Evolutionary conservation across 2,113 vertebrate species (phyloP), one percentile per base, ranked within the genome.

Genomic region (Nyctibius bracteatus): DNA sequence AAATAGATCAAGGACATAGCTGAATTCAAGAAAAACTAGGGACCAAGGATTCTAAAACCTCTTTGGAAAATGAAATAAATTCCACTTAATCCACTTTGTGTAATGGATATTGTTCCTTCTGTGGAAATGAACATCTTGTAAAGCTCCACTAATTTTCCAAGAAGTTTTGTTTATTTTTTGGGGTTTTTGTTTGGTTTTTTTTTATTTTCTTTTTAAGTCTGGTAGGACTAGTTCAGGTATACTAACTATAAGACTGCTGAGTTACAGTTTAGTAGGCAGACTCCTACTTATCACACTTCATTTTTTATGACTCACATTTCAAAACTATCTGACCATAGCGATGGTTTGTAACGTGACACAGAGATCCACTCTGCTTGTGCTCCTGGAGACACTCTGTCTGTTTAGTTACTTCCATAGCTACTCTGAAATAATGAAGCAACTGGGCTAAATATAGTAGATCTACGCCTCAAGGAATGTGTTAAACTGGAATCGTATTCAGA

Each of bases 1-100:
- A 96, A 95, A 88, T 73, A 92, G 91, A 95, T 95, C 77, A 94
- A 93, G 83, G 92, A 74, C 86, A 95, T 35, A 82, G 28, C 58
- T 87, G 88, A 95, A 90, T 86, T 94, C 18, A 21, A 62, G n/a
- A 61, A 89, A 91, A 81, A 81, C 27, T 65, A 54, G 30, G 83
- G 55, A 51, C 23, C 92, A 57, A 87, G 43, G 27, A 72, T 82
- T 89, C 51, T 84, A 80, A 96, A 94, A 86, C 4, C 7, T 71
- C 31, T 92, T 72, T 59, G n/a, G 44, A 70, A 81, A 86, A 81
- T 47, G 5, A 89, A 35, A 93, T 82, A 47, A 52, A 73, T 87
- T 74, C 43, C 46, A 63, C 30, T 21, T 41, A 67, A 92, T 90
- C 4, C 5, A 15, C 61, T 71, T 72, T 81, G 16, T 61, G 30